Evolutionary conservation across 2,797 vertebrate genomes (phyloP).

Genomic region (Gila robusta): DNA sequence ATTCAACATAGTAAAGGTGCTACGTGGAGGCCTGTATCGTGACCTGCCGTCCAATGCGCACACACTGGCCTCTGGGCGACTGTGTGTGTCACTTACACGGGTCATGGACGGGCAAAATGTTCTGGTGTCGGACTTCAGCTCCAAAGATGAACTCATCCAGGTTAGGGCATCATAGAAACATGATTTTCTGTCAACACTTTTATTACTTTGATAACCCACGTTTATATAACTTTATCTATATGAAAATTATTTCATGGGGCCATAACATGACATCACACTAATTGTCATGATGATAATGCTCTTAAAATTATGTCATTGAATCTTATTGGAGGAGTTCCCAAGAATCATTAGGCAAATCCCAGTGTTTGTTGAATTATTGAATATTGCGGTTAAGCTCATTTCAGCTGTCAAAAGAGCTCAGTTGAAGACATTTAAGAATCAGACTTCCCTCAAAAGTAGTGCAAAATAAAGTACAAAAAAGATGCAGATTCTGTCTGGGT

Average conservation of each 20-base stretch:
- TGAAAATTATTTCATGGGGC: background rate
- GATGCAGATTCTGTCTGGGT: no score
- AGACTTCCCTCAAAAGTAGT: background rate
- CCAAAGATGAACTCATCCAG: constrained; percentile 92
- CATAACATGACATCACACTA: constrained; percentile 5
- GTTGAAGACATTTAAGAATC: background rate
- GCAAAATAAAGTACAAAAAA: background rate
- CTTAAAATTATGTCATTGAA: background rate
- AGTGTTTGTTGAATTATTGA: background rate
- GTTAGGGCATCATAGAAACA: constrained; percentile 68
- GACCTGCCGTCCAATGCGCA: constrained; percentile 85
- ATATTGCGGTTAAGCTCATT: background rate
- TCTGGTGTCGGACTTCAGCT: constrained; percentile 88
- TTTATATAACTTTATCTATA: constrained; percentile 27
- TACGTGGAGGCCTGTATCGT: constrained; percentile 77
- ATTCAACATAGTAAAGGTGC: constrained; percentile 82
- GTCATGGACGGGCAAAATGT: constrained; percentile 90
- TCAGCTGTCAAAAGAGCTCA: background rate
- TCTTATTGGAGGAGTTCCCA: background rate
- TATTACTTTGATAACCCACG: background rate
- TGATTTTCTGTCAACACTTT: background rate
- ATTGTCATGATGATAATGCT: background rate
- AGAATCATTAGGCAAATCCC: background rate
- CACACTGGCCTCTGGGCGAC: constrained; percentile 77
- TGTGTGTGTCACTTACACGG: constrained; percentile 90